Conservation (phyloP, 2,113 vertebrate genomes). For the Tupaia tana region DNA sequence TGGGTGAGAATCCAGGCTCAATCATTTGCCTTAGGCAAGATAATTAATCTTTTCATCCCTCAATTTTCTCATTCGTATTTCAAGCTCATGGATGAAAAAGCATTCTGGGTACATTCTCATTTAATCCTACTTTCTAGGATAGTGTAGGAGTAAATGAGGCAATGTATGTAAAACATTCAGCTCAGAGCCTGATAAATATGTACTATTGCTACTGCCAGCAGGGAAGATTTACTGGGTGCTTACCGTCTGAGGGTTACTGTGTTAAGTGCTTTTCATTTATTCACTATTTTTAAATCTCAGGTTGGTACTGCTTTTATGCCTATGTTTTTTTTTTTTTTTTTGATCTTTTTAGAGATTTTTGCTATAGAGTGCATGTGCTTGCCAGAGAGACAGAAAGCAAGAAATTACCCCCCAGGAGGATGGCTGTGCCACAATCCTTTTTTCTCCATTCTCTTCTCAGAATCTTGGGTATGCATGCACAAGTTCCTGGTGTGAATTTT, state of each 20-base stretch:
- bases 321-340: too few relatives aligned
- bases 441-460: too few relatives aligned
- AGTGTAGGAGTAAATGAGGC: slow-evolving; percentile 67
- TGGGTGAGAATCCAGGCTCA: neutral
- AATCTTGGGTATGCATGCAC: too few relatives aligned
- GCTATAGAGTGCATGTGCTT: too few relatives aligned
- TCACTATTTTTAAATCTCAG: neutral
- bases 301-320: neutral
- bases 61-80: slow-evolving; percentile 64
- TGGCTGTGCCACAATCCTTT: too few relatives aligned
- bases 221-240: neutral
- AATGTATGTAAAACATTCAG: slow-evolving; percentile 36
- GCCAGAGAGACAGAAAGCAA: too few relatives aligned
- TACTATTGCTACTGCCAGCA: neutral
- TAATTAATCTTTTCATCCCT: slow-evolving; percentile 38
- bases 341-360: too few relatives aligned
- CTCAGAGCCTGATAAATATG: slow-evolving; percentile 14
- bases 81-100: slow-evolving; percentile 46
- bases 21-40: slow-evolving; percentile 28
- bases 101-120: slow-evolving; percentile 41
- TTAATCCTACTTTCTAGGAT: slow-evolving; percentile 56
- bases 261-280: neutral
- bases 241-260: neutral
- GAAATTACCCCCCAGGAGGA: too few relatives aligned
- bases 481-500: too few relatives aligned